phyloP scores from a whole-genome alignment of 1,140 invertebrate species.

The Scaptomyza graminum region DNA sequence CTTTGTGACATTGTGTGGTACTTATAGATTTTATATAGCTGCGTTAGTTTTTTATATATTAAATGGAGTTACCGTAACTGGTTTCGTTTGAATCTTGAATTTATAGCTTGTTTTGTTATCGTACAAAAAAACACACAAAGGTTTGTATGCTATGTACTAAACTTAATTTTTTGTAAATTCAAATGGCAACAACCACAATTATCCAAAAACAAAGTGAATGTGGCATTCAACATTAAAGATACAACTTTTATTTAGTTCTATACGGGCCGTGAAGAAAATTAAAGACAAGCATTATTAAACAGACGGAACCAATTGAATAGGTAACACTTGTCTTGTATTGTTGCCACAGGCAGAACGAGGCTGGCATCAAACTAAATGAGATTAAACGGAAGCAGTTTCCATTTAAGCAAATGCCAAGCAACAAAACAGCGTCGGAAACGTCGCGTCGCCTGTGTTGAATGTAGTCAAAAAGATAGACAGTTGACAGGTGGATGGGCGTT shows the following conservation, averaged over 20 bases:
- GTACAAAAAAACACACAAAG: too few relatives aligned
- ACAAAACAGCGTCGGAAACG: constrained; percentile 61
- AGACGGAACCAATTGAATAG: constrained; percentile 11
- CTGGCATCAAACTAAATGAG: constrained; percentile 21
- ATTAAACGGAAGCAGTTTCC: constrained; percentile 61
- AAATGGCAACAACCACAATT: too few relatives aligned
- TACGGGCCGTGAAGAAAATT: constrained; percentile 18
- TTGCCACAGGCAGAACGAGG: constrained; percentile 17
- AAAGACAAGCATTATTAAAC: constrained; percentile 42
- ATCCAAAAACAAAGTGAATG: too few relatives aligned
- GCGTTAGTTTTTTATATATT: neutral
- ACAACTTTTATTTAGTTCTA: neutral
- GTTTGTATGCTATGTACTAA: too few relatives aligned
- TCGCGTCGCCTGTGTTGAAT: constrained; percentile 43
- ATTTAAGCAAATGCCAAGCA: constrained; percentile 52
- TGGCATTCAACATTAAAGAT: neutral
- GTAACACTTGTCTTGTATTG: constrained; percentile 9
- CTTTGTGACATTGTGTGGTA: neutral
- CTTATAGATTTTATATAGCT: neutral
- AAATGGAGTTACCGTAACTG: too few relatives aligned
- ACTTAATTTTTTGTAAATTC: too few relatives aligned
- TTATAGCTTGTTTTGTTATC: too few relatives aligned
- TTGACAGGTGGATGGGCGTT: constrained; percentile 29
- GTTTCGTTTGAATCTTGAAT: too few relatives aligned
- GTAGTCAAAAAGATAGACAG: constrained; percentile 73